Base-by-base conservation (phyloP, 1,140 invertebrate genomes). In the Magallana angulata region DNA sequence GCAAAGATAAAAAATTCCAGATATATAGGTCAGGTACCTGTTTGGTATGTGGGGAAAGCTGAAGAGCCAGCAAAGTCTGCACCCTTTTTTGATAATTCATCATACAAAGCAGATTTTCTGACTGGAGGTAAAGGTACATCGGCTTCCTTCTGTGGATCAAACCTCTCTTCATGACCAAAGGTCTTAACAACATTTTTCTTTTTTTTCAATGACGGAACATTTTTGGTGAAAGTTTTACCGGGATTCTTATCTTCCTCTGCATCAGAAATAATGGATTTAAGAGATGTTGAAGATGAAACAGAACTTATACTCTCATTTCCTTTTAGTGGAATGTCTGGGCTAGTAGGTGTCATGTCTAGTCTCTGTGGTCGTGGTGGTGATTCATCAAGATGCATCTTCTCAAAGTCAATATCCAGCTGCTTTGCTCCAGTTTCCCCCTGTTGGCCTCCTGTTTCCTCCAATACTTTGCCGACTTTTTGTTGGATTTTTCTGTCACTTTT, bases 271-370 rank as follows among this genome's bases (percentile, higher is more conserved):
- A 76, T 76, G 24, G 68, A 76, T 11, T 76, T 18, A 76, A 76
- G 68, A 76, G 68, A 76, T 12, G 68, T 9, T 76, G 68, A 24
- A 71, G 64, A 76, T 30, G 68, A 76, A 30, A 24, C 9, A 76
- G 68, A 76, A 30, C 68, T 76, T 30, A 76, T 36, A 30, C 68
- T 76, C 14, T 76, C 24, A 76, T 76, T 76, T 76, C 68, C 68
- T 24, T 12, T 9, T 2, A 76, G 4, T 4, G 68, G 24, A 30
- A 11, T 30, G 24, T 76, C 68, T 12, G 68, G 68, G 7, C 18
- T 36, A 4, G 18, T 76, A 30, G 64, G 18, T 48, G 36, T 48
- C 18, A 64, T 64, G 60, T 64, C 60, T 48, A 4, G 5, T 48
- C 36, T 48, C 36, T 64, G 12, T 16, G n/a, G 60, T 64, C 16